These are phyloP conservation scores for Clarias gariepinus DNA, from an alignment of 2,113 vertebrate species.

Conservation along the genomic window DNA sequence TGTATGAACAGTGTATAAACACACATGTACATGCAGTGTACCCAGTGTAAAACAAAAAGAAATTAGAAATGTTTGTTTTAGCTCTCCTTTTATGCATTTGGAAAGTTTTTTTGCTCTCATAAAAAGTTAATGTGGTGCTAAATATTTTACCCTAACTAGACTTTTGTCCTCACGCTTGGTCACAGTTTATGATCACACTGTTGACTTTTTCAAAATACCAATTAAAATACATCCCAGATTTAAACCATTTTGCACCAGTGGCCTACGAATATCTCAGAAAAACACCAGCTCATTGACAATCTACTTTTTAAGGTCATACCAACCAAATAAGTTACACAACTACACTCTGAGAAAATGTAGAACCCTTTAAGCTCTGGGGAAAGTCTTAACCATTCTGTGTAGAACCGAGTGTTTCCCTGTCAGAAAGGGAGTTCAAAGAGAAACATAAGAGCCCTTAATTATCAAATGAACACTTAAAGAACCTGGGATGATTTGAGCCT, in stretches of 20 bases:
- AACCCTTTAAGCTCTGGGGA: not conserved
- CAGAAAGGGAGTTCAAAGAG: slow-evolving; percentile 6
- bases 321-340: not conserved
- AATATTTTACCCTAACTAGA: not conserved
- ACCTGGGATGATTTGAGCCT: not conserved
- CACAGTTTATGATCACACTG: slow-evolving; percentile 12
- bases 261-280: not conserved
- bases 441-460: not conserved
- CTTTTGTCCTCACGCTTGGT: not conserved
- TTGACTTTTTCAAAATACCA: not conserved
- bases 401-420: slow-evolving; percentile 3
- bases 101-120: not conserved
- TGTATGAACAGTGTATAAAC: not conserved
- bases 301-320: not conserved
- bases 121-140: not conserved
- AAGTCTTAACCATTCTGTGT: not conserved
- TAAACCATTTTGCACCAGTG: not conserved
- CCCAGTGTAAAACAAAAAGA: not conserved
- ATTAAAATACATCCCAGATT: not conserved
- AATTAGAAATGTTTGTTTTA: not conserved
- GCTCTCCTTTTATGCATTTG: not conserved
- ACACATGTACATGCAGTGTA: no score
- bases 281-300: not conserved
- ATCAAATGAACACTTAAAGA: slow-evolving; percentile 29
- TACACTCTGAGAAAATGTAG: not conserved